Base-by-base conservation (phyloP, 2,888 invertebrate species). In the Eristalis intricaria region DNA sequence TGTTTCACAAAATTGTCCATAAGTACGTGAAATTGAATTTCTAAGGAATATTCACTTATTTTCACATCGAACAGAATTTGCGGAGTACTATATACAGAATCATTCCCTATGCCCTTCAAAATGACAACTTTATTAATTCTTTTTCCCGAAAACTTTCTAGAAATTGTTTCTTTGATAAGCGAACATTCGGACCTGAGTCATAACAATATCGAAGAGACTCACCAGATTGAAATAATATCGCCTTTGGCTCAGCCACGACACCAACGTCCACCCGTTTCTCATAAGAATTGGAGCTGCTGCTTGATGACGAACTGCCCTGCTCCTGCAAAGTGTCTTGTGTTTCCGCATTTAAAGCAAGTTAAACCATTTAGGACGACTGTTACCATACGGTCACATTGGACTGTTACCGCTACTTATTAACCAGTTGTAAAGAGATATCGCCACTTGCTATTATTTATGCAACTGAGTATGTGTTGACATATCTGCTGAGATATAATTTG, bases 201-300 rank as follows among this genome's bases (percentile, higher is more conserved):
- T 84, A 88, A 38, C 58, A 82, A 65, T 76, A 63, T 77, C 66
- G 29, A 69, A 81, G 81, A 74, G 87, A 66, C 56, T 87, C n/a
- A n/a, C n/a, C n/a, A n/a, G n/a, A n/a, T n/a, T n/a, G 73, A 61
- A 71, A 26, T 64, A 87, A 50, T 11, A 19, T 58, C 56, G 81
- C 86, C 56, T 71, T 86, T 15, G 75, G 84, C 65, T 77, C 82
- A 74, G 84, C 75, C 58, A 84, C 78, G 69, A 63, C 68, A 69
- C 80, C 88, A 75, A 79, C 69, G n/a, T 89, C 70, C 69, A 80
- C 73, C 65, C 81, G 78, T 13, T 75, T 85, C 63, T 75, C 88
- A 32, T 43, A 74, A 35, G 69, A 75, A 58, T 69, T 73, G 40
- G 29, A n/a, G n/a, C n/a, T n/a, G n/a, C n/a, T n/a, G n/a, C n/a